Conservation (phyloP, 64 coral and sea anemone species). For the Cladopsammia gracilis region DNA sequence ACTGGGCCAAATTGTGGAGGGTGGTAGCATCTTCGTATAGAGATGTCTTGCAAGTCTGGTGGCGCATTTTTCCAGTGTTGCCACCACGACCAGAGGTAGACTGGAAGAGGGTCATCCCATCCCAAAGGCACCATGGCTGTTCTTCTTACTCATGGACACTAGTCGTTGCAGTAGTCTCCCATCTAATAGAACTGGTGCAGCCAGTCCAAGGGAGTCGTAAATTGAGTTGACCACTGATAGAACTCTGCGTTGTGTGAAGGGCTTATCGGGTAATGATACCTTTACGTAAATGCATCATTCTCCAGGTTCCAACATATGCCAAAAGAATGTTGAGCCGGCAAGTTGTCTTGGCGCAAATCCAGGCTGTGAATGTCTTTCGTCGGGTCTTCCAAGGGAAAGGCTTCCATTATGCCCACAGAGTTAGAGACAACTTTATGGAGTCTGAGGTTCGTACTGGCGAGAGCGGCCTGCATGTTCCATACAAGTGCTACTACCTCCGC, state of each 20-base stretch:
- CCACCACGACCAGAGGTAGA: neutral
- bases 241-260: too few relatives aligned
- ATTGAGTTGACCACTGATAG: neutral
- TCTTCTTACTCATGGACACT: conserved; percentile 5
- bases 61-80: neutral
- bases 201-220: neutral
- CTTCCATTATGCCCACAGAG: too few relatives aligned
- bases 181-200: conserved; percentile 3
- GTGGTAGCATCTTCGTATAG: neutral
- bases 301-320: conserved; percentile 14
- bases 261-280: too few relatives aligned
- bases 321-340: too few relatives aligned
- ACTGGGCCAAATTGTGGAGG: neutral
- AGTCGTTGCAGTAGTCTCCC: neutral
- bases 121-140: neutral
- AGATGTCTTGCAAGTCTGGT: neutral
- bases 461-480: neutral
- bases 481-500: neutral
- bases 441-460: too few relatives aligned
- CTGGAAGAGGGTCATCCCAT: conserved; percentile 43
- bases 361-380: neutral
- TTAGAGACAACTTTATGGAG: too few relatives aligned
- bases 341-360: neutral
- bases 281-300: too few relatives aligned
- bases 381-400: neutral